Base-by-base conservation (phyloP, 2,113 vertebrate species). In the Ophthalmolycus amberensis region DNA sequence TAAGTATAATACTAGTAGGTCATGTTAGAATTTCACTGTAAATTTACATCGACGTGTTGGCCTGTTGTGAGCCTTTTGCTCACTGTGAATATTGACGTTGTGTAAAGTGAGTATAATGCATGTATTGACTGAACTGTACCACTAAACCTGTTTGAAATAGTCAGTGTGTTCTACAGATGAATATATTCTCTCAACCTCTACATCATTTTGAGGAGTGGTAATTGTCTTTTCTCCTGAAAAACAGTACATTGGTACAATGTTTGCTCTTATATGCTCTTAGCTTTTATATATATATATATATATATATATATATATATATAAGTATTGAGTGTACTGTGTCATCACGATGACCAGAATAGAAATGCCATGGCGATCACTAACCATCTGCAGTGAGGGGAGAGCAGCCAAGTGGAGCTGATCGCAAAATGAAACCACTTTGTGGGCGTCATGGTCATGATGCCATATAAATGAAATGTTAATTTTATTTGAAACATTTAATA, bases 391-490 rank as follows among this genome's bases (percentile, higher is more conserved):
- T 12, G 16, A 62, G 15, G 6, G 54, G 29, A 18, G 25, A 48
- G 58, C 76, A 79, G 42, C 40, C 29, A 77, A 50, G 56, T 20
- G 37, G 66, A 9, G 67, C 68, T 42, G 25, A 34, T 34, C 1
- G 9, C 32, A 44, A 42, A 42, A 64, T 52, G 15, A 77, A 69
- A 11, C 54, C 65, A 76, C 34, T 54, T 52, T 52, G 60, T 40
- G 32, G 22, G 18, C 34, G 16, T 70, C 42, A 52, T 52, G 34
- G 32, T 64, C 25, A n/a, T n/a, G 37, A 32, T 42, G 34, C 34
- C 34, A 66, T 66, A 20, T n/a, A 20, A 58, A 76, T 67, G 32
- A 56, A 40, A 54, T 59, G 34, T 40, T 65, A 29, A 58, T 67
- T 56, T 32, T 32, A 18, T 59, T 59, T 68, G 27, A 46, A 46